phyloP scores from a whole-genome alignment of 37 sponge, comb jelly and placozoan genomes.

The Hormiphora californensis region DNA sequence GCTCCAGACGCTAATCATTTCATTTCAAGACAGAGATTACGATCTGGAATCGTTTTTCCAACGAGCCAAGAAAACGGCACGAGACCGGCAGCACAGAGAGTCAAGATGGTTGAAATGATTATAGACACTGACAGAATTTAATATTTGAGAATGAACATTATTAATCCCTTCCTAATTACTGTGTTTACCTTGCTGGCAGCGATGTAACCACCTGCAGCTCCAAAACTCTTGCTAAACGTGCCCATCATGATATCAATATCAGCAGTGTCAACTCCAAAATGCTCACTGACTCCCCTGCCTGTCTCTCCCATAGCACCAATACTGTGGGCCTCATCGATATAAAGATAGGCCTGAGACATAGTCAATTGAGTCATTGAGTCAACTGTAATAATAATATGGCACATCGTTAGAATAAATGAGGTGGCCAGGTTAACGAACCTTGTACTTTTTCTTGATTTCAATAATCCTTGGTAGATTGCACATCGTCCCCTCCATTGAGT shows the following conservation, averaged over 20 bases:
- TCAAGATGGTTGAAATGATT: not conserved
- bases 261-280: constrained; percentile 82
- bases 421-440: too few species aligned
- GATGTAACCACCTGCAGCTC: constrained; percentile 91
- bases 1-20: too few species aligned
- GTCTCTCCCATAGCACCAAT: constrained; percentile 93
- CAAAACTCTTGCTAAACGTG: constrained; percentile 99
- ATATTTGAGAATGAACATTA: not conserved
- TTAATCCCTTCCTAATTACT: not conserved
- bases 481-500: constrained; percentile 89
- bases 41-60: too few species aligned
- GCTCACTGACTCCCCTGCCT: constrained; percentile 87
- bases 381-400: too few species aligned
- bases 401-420: too few species aligned
- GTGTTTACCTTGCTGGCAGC: constrained; percentile 77
- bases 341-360: constrained; percentile 77
- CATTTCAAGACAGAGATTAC: too few species aligned
- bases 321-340: constrained; percentile 98
- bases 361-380: not conserved
- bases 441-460: constrained; percentile 94
- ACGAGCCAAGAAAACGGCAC: not conserved
- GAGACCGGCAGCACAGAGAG: not conserved
- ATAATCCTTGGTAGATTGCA: constrained; percentile 75
- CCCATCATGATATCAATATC: constrained; percentile 99
- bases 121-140: not conserved